Evolutionary conservation across 2,797 vertebrate genomes (phyloP).

Genomic region (Pteronotus mesoamericanus): DNA sequence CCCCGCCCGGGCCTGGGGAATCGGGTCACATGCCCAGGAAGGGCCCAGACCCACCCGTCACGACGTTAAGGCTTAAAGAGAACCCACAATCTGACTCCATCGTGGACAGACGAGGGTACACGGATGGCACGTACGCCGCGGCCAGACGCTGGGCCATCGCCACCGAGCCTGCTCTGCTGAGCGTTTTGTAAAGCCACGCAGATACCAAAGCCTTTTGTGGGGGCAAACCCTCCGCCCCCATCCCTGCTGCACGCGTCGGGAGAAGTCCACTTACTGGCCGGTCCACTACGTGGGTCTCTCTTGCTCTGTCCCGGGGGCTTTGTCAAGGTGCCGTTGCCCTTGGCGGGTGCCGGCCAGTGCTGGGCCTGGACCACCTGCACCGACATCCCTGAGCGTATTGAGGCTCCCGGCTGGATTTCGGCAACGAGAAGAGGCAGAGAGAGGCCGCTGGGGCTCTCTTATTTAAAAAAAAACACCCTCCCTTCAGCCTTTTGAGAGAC

Average conservation of each 20-base stretch:
- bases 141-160: fast-evolving
- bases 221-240: fast-evolving
- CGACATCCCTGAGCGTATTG: not conserved
- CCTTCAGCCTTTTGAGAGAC: not conserved
- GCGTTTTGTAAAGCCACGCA: not conserved
- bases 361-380: fast-evolving
- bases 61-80: not conserved
- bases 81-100: not conserved
- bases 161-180: too few species aligned
- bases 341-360: not conserved
- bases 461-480: not conserved
- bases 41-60: not conserved
- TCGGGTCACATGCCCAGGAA: fast-evolving
- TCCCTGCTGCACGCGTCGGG: too few species aligned
- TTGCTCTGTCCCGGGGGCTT: not conserved
- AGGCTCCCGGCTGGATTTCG: not conserved
- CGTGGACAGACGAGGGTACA: fast-evolving
- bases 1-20: not conserved
- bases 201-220: too few species aligned
- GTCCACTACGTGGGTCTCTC: not conserved
- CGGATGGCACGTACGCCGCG: too few species aligned
- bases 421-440: fast-evolving
- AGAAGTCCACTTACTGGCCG: not conserved
- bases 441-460: not conserved
- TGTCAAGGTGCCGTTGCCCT: not conserved